phyloP scores from a whole-genome alignment of 2,113 vertebrate species.

The Hipposideros armiger region DNA sequence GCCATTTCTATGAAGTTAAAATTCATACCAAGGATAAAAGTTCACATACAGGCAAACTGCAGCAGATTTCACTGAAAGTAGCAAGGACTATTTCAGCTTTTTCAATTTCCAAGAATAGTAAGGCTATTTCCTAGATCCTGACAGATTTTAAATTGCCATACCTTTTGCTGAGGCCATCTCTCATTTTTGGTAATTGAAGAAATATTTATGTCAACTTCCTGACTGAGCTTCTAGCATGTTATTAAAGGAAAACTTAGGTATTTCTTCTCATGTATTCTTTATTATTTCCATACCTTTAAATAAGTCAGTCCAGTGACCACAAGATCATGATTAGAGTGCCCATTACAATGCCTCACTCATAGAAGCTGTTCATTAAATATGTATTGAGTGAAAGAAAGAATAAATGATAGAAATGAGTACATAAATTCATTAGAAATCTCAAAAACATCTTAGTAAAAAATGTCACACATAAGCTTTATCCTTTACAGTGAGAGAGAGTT shows the following conservation, averaged over 20 bases:
- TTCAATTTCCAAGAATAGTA: conserved; percentile 76
- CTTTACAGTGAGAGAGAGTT: background rate
- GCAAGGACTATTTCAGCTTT: conserved; percentile 61
- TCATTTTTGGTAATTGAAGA: conserved; percentile 72
- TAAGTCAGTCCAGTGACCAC: background rate
- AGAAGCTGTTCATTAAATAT: conserved; percentile 26
- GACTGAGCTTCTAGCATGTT: background rate
- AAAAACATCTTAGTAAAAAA: conserved; percentile 10
- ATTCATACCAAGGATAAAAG: conserved; percentile 72
- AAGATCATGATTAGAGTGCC: conserved; percentile 14
- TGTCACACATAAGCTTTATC: background rate
- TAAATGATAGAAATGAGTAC: conserved; percentile 23
- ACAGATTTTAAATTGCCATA: conserved; percentile 80
- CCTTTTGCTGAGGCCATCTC: conserved; percentile 62
- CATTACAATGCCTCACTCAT: background rate
- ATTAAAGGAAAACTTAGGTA: conserved; percentile 67
- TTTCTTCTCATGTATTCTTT: conserved; percentile 49
- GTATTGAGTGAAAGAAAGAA: conserved; percentile 5
- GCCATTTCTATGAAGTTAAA: conserved; percentile 60
- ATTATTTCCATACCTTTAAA: conserved; percentile 54
- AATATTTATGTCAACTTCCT: conserved; percentile 74
- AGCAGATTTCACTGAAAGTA: conserved; percentile 72
- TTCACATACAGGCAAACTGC: conserved; percentile 65
- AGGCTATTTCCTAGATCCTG: conserved; percentile 77
- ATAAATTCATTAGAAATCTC: conserved; percentile 44